These are phyloP conservation scores for Procavia capensis DNA, from an alignment of 2,113 vertebrate genomes.

Conservation along the genomic window DNA sequence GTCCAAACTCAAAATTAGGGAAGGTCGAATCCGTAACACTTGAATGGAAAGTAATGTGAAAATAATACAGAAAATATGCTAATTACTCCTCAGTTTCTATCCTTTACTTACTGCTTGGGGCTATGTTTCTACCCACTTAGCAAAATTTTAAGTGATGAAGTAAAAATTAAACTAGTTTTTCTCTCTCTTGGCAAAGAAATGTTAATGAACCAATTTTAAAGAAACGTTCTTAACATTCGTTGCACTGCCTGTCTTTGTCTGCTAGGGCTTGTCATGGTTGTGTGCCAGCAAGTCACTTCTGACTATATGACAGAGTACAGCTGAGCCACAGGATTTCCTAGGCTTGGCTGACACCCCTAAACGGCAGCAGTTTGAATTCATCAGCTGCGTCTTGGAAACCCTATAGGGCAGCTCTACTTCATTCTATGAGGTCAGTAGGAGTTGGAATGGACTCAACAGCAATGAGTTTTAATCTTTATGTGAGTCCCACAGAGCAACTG, in stretches of 20 bases:
- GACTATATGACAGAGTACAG: background rate
- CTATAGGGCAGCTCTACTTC: too few species aligned
- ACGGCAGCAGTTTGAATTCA: background rate
- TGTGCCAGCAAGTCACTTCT: too few species aligned
- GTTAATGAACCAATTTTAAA: background rate
- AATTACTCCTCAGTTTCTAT: background rate
- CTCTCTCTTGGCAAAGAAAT: background rate
- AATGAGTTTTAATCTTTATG: too few species aligned
- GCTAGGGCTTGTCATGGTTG: background rate
- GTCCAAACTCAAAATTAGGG: constrained; percentile 21
- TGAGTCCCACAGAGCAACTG: background rate
- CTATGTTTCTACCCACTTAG: background rate
- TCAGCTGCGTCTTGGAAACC: background rate
- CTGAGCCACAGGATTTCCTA: background rate
- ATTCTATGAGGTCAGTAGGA: too few species aligned
- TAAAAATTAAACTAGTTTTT: constrained; percentile 37
- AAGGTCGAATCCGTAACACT: background rate
- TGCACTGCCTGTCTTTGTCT: background rate
- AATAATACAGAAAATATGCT: background rate
- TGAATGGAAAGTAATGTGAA: background rate
- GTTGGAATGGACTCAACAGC: too few species aligned
- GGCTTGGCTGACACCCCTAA: background rate
- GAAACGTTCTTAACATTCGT: constrained; percentile 1
- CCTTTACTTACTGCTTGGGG: background rate
- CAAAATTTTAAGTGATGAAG: constrained; percentile 9